Conservation (phyloP, 1,140 invertebrate species). For the Ceratitis capitata region DNA sequence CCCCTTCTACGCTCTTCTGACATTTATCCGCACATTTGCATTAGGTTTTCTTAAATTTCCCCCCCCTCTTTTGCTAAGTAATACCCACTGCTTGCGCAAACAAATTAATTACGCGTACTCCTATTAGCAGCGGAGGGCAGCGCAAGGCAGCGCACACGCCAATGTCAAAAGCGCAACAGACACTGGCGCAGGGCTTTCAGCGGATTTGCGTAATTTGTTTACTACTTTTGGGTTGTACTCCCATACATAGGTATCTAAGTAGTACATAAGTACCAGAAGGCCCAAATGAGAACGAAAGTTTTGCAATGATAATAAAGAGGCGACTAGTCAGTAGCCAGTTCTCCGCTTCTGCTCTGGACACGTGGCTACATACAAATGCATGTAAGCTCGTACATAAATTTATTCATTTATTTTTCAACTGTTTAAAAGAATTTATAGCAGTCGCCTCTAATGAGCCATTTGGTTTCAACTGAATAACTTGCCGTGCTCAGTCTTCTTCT, state of each 20-base stretch:
- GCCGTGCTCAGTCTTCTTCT: too few species aligned
- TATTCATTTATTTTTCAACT: too few species aligned
- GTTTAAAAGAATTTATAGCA: background rate
- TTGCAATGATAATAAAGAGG: background rate
- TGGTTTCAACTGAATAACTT: background rate
- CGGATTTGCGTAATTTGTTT: slow-evolving; percentile 24
- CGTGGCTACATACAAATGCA: background rate
- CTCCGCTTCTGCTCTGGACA: background rate
- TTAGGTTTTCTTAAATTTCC: background rate
- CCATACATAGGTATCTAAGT: too few species aligned
- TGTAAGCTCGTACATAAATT: too few species aligned
- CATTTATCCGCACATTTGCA: background rate
- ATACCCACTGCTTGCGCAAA: background rate
- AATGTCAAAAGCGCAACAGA: background rate
- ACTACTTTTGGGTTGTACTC: too few species aligned
- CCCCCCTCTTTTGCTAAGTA: background rate
- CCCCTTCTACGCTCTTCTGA: background rate
- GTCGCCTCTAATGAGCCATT: background rate
- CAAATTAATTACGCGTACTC: slow-evolving; percentile 25
- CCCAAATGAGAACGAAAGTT: background rate
- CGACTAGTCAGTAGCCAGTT: too few species aligned
- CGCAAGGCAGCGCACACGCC: background rate
- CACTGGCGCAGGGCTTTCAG: background rate
- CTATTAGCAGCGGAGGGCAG: too few species aligned
- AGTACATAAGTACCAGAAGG: background rate